Conservation (phyloP, 2,113 vertebrate genomes). For the Eurypyga helias region DNA sequence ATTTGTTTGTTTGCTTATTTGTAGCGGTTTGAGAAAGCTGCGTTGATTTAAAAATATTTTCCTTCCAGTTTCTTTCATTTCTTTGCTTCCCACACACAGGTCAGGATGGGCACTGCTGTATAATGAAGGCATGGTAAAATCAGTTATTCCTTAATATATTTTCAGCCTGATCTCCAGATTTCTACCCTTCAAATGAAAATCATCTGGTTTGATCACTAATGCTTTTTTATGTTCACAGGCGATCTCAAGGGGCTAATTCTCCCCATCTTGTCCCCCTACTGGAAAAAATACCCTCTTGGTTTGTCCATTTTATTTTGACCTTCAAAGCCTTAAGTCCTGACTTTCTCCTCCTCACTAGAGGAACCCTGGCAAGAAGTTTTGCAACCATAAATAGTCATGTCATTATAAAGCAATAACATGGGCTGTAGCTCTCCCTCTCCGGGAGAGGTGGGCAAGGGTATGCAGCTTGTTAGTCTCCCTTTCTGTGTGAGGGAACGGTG, state of each 20-base stretch:
- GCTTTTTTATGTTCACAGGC: not conserved
- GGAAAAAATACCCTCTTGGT: not conserved
- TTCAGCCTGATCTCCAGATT: not conserved
- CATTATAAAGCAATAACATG: not conserved
- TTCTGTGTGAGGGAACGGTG: not conserved
- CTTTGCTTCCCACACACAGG: not conserved
- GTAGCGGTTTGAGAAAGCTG: not conserved
- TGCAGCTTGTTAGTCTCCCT: not conserved
- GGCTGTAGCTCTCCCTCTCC: not conserved
- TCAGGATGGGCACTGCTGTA: not conserved
- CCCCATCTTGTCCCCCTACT: rapidly evolving
- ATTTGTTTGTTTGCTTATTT: not conserved
- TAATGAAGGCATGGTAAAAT: not conserved
- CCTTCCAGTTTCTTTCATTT: not conserved
- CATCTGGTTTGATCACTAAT: not conserved
- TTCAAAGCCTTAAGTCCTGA: not conserved
- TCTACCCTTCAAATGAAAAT: not conserved
- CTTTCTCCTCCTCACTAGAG: not conserved
- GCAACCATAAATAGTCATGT: not conserved
- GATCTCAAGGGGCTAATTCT: not conserved
- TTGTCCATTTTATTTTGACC: not conserved
- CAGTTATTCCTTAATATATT: not conserved
- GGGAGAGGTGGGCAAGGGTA: not conserved
- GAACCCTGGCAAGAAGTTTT: constrained; percentile 19
- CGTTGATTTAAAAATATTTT: constrained; percentile 1